phyloP scores from a whole-genome alignment of 2,113 vertebrate species.

The Chaenogobius annularis region DNA sequence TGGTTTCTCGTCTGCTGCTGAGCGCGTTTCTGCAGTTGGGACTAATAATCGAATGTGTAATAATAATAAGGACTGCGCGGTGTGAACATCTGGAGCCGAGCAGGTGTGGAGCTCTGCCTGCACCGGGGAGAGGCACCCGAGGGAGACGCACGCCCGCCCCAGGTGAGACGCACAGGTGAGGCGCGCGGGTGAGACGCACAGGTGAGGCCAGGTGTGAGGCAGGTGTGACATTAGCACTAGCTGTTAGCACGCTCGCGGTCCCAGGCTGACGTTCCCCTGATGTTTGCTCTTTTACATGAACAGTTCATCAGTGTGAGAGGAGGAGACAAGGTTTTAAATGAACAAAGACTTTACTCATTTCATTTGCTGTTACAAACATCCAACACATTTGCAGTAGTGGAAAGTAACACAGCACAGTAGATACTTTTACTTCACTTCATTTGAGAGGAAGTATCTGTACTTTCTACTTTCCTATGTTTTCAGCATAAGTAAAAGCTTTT shows the following conservation, averaged over 20 bases:
- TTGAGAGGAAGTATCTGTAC: no score
- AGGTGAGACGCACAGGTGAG: not conserved
- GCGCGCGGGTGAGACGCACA: not conserved
- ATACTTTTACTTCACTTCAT: no score
- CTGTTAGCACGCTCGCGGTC: not conserved
- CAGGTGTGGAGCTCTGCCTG: not conserved
- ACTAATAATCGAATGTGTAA: not conserved
- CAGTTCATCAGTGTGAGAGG: not conserved
- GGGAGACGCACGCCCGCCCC: not conserved
- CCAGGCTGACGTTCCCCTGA: not conserved
- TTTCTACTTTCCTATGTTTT: no score
- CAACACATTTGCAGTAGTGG: no score
- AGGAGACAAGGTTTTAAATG: no score
- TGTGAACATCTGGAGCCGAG: not conserved
- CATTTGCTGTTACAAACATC: no score
- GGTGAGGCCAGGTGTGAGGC: not conserved
- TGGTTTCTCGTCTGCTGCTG: not conserved
- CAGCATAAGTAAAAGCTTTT: no score
- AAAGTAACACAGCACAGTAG: no score
- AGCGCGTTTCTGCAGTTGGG: not conserved
- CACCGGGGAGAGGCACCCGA: no score
- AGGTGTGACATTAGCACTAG: not conserved
- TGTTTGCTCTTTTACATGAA: conserved; percentile 3
- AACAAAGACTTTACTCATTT: no score
- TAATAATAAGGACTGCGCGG: not conserved